phyloP scores from a whole-genome alignment of 2,888 invertebrate species.

The Caenorhabditis sp. region DNA sequence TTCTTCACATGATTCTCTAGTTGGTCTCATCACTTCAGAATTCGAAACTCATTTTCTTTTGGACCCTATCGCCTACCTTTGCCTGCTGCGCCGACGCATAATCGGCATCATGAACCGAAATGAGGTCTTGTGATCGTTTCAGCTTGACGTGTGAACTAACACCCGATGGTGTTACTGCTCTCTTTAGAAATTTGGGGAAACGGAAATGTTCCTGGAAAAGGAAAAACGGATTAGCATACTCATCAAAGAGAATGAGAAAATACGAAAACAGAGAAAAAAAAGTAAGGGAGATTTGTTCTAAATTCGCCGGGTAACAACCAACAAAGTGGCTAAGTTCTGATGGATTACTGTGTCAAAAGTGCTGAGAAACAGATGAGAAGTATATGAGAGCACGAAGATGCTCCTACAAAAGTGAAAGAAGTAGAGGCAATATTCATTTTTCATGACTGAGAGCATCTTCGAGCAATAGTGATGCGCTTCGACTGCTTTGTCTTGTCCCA shows the following conservation, averaged over 20 bases:
- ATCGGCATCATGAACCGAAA: constrained; percentile 64
- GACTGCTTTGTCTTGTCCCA: constrained; percentile 40
- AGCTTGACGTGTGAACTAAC: constrained; percentile 58
- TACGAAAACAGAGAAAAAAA: constrained; percentile 6
- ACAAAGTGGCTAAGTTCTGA: constrained; percentile 46
- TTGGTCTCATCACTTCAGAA: too few species aligned
- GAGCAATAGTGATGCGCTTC: constrained; percentile 38
- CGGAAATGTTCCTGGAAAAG: constrained; percentile 39
- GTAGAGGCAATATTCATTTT: constrained; percentile 54
- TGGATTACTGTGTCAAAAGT: constrained; percentile 21
- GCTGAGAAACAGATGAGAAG: background rate
- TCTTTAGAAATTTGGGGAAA: background rate
- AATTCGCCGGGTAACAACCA: constrained; percentile 8
- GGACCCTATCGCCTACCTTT: too few species aligned
- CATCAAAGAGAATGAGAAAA: constrained; percentile 3
- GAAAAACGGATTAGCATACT: constrained; percentile 27
- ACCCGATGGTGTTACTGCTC: constrained; percentile 40
- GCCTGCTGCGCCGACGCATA: constrained; percentile 49
- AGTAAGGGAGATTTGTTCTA: constrained; percentile 23
- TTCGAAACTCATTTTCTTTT: too few species aligned
- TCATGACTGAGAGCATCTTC: constrained; percentile 36
- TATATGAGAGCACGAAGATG: background rate
- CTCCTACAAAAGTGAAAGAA: background rate
- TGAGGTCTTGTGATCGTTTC: constrained; percentile 67
- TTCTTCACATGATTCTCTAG: too few species aligned